Evolutionary conservation across 1,140 invertebrate genomes (phyloP).

Genomic region (Pseudoatta argentina): DNA sequence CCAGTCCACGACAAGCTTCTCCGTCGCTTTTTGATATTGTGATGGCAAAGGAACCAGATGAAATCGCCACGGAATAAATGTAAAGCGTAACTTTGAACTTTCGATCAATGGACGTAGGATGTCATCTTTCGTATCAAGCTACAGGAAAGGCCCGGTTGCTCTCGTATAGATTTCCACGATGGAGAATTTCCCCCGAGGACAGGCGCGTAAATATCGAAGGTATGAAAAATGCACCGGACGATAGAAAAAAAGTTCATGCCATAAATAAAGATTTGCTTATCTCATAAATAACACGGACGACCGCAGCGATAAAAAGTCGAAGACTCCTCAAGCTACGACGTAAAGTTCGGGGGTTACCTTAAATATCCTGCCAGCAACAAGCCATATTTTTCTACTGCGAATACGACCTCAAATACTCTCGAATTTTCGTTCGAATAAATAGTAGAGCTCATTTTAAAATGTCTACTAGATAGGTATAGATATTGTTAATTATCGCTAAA

Average conservation of each 20-base stretch:
- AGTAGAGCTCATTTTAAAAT: background rate
- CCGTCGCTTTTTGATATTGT: constrained; percentile 48
- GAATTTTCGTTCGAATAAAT: constrained; percentile 19
- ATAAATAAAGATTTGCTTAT: constrained; percentile 59
- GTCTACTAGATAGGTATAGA: background rate
- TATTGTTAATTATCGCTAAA: background rate
- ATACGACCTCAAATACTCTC: constrained; percentile 2
- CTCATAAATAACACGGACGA: constrained; percentile 51
- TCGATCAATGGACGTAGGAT: background rate
- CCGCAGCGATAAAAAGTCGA: constrained; percentile 39
- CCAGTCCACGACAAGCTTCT: constrained; percentile 21
- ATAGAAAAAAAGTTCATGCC: constrained; percentile 44
- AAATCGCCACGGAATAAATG: constrained; percentile 52
- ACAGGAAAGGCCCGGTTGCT: background rate
- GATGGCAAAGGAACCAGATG: constrained; percentile 25
- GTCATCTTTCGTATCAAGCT: constrained; percentile 17
- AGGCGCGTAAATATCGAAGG: constrained; percentile 40
- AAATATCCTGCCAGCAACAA: constrained; percentile 35
- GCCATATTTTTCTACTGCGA: constrained; percentile 50
- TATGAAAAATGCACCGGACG: constrained; percentile 50
- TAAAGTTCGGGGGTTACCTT: constrained; percentile 44
- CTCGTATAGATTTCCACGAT: constrained; percentile 3
- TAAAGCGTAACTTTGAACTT: constrained; percentile 46
- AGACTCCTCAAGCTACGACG: constrained; percentile 33
- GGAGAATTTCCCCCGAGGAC: constrained; percentile 35